Base-by-base conservation (phyloP, 2,888 invertebrate species). In the Leptinotarsa rubiginosa region DNA sequence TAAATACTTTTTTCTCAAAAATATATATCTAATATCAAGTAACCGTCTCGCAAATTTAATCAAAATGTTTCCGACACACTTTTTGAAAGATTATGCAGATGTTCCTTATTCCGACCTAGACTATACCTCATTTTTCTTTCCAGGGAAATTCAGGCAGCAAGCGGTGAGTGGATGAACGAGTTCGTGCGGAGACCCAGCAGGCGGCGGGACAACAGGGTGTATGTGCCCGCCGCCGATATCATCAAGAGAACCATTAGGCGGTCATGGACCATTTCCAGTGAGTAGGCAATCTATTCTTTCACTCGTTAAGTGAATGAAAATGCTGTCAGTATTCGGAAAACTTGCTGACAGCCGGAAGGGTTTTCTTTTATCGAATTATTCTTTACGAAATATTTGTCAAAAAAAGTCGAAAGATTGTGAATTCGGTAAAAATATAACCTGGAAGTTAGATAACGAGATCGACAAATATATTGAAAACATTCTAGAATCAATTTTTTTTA, bases 201-300 rank as follows among this genome's bases (percentile, higher is more conserved):
- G 81, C 86, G 90, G 82, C 85, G 89, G 79, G 89, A 90, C 86
- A 87, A 89, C 84, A 83, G 88, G 80, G 86, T 87, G 20, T 87
- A 87, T 75, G 86, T 88, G 68, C 90, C 92, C 50, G 90, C 92
- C 65, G 90, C 92, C 75, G 92, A 93, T 84, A 90, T 92, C 80
- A 89, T 93, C 81, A 92, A 92, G 82, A 90, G 91, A 81, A 92
- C 92, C 82, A 92, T 93, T 80, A 89, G 91, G 67, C 89, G 93
- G 73, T 93, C 93, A 76, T 93, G 93, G 93, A 93, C 93, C 73
- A 93, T 93, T 84, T 93, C 93, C 80, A 92, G 93, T 93, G 85
- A 90, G 89, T 86, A 68, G 54, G 31, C 50, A 25, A 10, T 56
- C 1, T 31, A 31, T 62, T 2, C 10, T 62, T 62, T 62, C 62